phyloP scores from a whole-genome alignment of 2,888 invertebrate genomes.

The Deilephila porcellus region DNA sequence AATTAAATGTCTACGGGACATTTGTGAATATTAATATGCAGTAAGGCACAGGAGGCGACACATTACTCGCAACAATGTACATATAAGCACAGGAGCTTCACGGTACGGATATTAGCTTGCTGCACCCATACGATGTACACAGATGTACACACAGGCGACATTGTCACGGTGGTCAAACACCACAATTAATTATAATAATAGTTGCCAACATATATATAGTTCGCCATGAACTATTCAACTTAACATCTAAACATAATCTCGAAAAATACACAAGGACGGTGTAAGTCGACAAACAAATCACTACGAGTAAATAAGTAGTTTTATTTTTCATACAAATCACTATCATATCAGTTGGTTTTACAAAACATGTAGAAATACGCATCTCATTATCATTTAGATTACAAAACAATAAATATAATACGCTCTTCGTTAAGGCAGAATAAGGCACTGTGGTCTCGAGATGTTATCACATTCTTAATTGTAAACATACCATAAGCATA shows the following conservation, averaged over 20 bases:
- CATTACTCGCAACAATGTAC: conserved; percentile 21
- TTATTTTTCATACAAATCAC: conserved; percentile 64
- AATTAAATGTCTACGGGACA: conserved; percentile 22
- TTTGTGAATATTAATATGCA: conserved; percentile 35
- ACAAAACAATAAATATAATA: conserved; percentile 80
- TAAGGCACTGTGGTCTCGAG: conserved; percentile 82
- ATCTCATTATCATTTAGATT: conserved; percentile 74
- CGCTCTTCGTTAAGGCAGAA: conserved; percentile 76
- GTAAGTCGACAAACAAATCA: conserved; percentile 79
- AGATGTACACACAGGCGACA: conserved; percentile 57
- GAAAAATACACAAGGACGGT: conserved; percentile 84
- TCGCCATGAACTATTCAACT: conserved; percentile 73
- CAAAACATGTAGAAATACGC: conserved; percentile 72
- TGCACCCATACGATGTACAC: conserved; percentile 65
- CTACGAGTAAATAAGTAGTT: conserved; percentile 73
- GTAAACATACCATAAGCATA: conserved; percentile 56
- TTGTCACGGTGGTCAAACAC: conserved; percentile 42
- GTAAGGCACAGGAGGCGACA: conserved; percentile 57
- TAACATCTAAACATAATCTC: conserved; percentile 80
- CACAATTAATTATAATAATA: conserved; percentile 55
- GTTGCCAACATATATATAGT: conserved; percentile 74
- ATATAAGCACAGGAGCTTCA: conserved; percentile 44
- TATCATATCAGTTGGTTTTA: conserved; percentile 69
- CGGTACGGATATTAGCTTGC: conserved; percentile 62
- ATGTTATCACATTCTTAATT: conserved; percentile 82